Evolutionary conservation across 1,140 invertebrate species (phyloP).

Genomic region (Ostrea denselamellosa): DNA sequence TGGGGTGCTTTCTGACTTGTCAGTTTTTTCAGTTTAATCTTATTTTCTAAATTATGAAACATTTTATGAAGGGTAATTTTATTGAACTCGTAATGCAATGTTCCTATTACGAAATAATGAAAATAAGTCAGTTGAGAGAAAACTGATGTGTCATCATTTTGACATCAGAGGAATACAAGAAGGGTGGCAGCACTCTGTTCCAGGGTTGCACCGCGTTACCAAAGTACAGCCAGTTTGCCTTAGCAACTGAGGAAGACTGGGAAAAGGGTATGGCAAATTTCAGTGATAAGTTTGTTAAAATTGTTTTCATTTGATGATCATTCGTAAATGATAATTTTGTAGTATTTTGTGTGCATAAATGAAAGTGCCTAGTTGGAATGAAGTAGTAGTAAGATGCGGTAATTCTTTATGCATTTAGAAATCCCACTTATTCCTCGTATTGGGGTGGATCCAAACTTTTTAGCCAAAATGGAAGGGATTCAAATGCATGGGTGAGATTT

Average conservation of each 20-base stretch:
- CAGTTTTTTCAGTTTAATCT: no score
- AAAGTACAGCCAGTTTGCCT: conserved; percentile 1
- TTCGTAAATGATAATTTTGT: background rate
- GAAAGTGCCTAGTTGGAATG: background rate
- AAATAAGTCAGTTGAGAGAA: no score
- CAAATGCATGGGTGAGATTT: conserved; percentile 32
- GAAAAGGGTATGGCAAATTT: conserved; percentile 38
- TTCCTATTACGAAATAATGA: no score
- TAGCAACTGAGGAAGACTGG: conserved; percentile 42
- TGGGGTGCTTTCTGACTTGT: no score
- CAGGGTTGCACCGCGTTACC: conserved; percentile 49
- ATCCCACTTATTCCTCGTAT: conserved; percentile 43
- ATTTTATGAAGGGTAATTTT: no score
- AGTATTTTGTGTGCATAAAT: no score
- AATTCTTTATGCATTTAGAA: background rate
- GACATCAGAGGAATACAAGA: conserved; percentile 10
- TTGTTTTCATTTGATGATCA: background rate
- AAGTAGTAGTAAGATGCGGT: background rate
- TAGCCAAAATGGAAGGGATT: conserved; percentile 21
- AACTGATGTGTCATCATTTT: background rate
- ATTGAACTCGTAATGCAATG: no score
- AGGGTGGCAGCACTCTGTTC: conserved; percentile 42
- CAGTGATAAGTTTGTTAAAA: background rate
- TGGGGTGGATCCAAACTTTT: conserved; percentile 47
- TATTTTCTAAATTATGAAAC: no score